Conservation (phyloP, 2,797 vertebrate species). For the Zalophus californianus region DNA sequence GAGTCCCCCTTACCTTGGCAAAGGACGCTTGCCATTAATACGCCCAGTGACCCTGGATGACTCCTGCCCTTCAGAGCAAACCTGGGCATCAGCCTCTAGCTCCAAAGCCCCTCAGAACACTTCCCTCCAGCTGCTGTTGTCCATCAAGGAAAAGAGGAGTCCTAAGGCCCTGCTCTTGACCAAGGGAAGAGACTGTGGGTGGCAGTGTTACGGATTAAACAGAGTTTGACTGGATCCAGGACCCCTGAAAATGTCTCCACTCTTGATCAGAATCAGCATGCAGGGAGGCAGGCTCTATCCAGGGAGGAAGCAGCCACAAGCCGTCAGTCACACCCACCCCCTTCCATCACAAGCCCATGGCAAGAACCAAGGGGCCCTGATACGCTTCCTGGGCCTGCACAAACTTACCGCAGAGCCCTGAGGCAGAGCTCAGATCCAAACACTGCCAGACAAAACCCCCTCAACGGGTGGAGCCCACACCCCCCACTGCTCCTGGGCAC, state of each 20-base stretch:
- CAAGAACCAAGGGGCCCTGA: too few relatives aligned
- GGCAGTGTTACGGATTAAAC: background rate
- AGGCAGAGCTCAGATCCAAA: background rate
- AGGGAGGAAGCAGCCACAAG: background rate
- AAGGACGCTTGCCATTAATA: background rate
- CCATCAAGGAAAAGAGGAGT: background rate
- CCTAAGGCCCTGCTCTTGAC: background rate
- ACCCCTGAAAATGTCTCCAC: background rate
- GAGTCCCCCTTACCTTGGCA: background rate
- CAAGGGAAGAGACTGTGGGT: too few relatives aligned
- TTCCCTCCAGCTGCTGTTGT: background rate
- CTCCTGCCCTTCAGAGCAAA: background rate
- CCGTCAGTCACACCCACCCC: background rate
- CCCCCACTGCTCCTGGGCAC: too few relatives aligned
- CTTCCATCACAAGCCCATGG: background rate
- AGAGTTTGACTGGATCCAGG: background rate
- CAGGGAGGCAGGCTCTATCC: background rate
- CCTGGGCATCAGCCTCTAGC: background rate
- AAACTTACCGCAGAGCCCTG: background rate
- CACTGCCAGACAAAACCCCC: background rate
- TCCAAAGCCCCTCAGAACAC: constrained; percentile 8
- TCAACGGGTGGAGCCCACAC: rapidly evolving
- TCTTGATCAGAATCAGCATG: rapidly evolving
- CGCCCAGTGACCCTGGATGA: background rate
- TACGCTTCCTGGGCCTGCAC: too few relatives aligned